Percentiles rank a stretch among this genome's conserved stretches.
Conservation (phyloP, 2,888 invertebrate species). For the Xanthia icteritia region DNA sequence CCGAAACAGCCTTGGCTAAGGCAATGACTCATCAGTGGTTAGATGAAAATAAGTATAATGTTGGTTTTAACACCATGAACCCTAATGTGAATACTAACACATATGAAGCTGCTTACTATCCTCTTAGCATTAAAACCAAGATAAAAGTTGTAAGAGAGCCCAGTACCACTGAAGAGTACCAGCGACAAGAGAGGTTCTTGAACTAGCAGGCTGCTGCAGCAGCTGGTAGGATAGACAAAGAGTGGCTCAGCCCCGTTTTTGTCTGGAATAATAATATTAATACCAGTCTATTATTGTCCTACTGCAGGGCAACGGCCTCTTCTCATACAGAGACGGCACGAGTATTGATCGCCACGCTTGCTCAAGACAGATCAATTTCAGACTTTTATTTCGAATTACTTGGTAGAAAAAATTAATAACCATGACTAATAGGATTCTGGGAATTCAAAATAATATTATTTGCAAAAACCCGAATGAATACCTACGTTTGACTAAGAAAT, state of each 20-base stretch:
- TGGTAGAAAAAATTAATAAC: not conserved
- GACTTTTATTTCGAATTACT: not conserved
- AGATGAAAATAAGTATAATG: not conserved
- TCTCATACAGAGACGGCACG: no score
- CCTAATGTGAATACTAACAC: not conserved
- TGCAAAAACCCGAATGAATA: not conserved
- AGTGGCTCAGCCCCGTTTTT: not conserved
- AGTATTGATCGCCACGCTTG: no score
- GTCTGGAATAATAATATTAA: not conserved
- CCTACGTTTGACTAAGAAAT: slow-evolving; percentile 47
- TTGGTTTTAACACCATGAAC: not conserved
- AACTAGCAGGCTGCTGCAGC: not conserved
- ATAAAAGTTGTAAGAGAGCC: not conserved
- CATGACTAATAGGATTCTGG: not conserved
- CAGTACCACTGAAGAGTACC: not conserved
- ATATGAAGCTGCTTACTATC: not conserved
- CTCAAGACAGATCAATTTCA: not conserved
- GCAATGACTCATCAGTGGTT: not conserved
- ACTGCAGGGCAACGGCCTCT: no score
- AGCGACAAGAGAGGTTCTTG: not conserved
- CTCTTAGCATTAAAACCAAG: not conserved
- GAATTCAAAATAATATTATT: not conserved
- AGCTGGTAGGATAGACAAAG: not conserved
- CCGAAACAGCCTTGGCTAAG: not conserved
- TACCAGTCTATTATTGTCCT: no score